Conservation (phyloP, 2,113 vertebrate species). For the Anas platyrhynchos region DNA sequence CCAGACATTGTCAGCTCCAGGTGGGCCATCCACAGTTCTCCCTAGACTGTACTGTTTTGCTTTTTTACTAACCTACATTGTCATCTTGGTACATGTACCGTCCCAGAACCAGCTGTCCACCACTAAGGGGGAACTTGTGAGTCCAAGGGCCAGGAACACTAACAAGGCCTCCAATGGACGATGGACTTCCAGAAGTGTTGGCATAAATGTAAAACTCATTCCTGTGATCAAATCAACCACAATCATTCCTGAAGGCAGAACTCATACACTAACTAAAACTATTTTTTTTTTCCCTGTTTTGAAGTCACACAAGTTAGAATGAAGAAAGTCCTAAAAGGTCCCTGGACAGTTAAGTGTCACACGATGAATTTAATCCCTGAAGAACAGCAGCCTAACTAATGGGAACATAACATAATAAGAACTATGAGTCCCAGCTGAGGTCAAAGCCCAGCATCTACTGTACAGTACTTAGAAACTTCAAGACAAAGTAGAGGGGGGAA, state of each 20-base stretch:
- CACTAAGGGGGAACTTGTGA: not conserved
- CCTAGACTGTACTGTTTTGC: rapidly evolving
- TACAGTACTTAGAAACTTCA: not conserved
- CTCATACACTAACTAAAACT: not conserved
- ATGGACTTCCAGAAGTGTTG: not conserved
- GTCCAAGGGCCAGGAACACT: not conserved
- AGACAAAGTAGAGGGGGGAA: not conserved
- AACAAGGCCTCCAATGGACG: not conserved
- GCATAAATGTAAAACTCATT: not conserved
- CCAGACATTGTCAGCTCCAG: not conserved
- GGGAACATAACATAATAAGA: not conserved
- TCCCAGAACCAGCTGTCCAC: not conserved
- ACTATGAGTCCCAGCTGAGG: not conserved
- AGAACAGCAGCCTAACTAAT: not conserved
- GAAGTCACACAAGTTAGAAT: not conserved
- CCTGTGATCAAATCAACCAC: not conserved
- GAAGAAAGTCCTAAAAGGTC: not conserved
- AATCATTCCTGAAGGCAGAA: not conserved
- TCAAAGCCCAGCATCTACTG: not conserved
- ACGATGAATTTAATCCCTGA: not conserved
- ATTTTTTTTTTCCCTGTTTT: not conserved
- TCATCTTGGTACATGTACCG: not conserved
- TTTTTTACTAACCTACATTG: not conserved
- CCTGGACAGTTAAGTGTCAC: not conserved
- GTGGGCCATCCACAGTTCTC: not conserved